Base-by-base conservation (phyloP, 2,113 vertebrate species). In the Pomatorhinus ruficollis region DNA sequence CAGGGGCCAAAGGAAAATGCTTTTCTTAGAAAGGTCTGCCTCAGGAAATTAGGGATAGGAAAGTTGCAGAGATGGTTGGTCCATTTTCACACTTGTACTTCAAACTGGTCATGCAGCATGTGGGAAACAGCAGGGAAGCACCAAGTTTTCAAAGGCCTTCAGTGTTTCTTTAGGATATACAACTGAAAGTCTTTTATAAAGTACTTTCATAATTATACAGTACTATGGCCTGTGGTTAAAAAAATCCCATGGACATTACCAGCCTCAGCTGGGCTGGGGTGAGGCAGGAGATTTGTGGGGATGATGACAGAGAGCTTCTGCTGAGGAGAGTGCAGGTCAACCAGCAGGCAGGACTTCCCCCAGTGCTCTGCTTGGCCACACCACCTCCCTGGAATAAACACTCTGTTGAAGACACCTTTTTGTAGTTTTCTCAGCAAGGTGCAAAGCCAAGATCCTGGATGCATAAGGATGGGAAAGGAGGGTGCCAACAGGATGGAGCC, bases 51-150 rank as follows among this genome's bases (percentile, higher is more conserved):
- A 15, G 10, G 23, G 27, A 19, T 15, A 39, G 53, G 31, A 60
- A 83, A 75, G 18, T 25, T 28, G 25, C 42, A 37, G 42, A 37
- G 42, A 28, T 10, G 21, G 13, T 33, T 74, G 35, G 63, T 37
- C 18, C 16, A 11, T 63, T 77, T 78, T 54, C 21, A 22, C 22
- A n/a, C 21, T 61, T 31, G 11, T 22, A 33, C 23, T 69, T 93
- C 50, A 68, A 47, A 59, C 6, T 10, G 3, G 8, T 44, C 31
- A 20, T 2, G 0, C 2, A 12, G 23, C 21, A 42, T 3, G 6
- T 39, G 33, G 27, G 33, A 83, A 81, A 66, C 33, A 59, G 27
- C 5, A 37, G 45, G n/a, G 59, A 86, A 86, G 35, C 6, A 50
- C 3, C 1, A 47, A 25, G 14, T 69, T 93, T 77, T 59, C 23